A percentile compares a stretch with the other conserved stretches of the same genome.
These are phyloP conservation scores for Copidosoma aretas DNA, from an alignment of 2,888 invertebrate genomes.

Conservation along the genomic window DNA sequence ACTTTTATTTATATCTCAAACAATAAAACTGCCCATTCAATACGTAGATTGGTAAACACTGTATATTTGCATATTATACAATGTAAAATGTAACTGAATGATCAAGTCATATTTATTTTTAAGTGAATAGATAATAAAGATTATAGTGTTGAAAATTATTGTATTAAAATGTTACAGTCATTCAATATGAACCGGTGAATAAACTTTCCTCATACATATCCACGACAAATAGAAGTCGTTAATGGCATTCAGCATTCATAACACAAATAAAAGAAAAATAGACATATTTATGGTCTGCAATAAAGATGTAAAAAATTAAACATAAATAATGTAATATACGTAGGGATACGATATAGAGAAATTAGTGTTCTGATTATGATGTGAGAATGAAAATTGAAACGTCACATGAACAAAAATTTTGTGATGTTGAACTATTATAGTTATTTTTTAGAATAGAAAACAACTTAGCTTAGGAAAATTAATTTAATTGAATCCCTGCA, in stretches of 20 bases:
- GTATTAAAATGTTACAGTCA: neutral
- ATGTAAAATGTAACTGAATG: no score
- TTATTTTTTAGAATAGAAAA: neutral
- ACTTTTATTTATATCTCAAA: no score
- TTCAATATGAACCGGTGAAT: constrained; percentile 40
- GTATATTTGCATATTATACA: no score
- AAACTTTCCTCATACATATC: constrained; percentile 54
- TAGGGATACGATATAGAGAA: neutral
- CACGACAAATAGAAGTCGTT: constrained; percentile 48
- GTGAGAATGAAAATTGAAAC: neutral
- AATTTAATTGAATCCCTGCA: constrained; percentile 12
- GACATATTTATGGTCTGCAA: constrained; percentile 34
- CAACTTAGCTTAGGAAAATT: neutral
- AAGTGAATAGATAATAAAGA: neutral
- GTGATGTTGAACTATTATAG: neutral
- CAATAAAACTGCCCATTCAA: no score
- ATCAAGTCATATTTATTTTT: neutral
- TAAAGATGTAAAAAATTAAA: constrained; percentile 7
- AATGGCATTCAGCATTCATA: constrained; percentile 60
- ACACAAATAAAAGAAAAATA: constrained; percentile 48
- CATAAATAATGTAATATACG: neutral
- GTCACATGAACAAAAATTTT: neutral
- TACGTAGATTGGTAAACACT: no score
- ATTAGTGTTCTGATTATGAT: neutral
- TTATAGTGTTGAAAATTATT: no score